phyloP scores from a whole-genome alignment of 2,113 vertebrate genomes.

The Coptodon rendalli region DNA sequence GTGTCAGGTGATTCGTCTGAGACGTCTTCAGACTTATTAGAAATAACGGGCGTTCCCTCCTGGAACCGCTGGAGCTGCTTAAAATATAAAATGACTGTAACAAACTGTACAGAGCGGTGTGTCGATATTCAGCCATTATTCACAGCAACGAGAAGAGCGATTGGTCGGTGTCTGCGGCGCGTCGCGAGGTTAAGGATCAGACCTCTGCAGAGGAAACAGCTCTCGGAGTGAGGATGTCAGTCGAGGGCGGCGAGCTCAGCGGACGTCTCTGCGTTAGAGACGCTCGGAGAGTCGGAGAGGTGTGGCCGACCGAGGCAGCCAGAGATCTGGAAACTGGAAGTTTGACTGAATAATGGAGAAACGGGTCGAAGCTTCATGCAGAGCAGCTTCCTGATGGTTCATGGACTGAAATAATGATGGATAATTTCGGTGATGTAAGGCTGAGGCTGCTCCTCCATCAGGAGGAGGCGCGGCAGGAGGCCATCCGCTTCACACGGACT shows the following conservation, averaged over 20 bases:
- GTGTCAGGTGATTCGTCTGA: neutral
- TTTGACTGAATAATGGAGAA: neutral
- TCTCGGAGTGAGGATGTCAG: neutral
- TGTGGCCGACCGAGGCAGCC: neutral
- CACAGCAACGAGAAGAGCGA: neutral
- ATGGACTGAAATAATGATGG: neutral
- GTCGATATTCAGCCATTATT: neutral
- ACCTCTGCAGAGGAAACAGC: neutral
- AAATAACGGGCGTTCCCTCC: neutral
- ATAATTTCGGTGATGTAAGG: neutral
- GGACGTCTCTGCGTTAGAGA: neutral
- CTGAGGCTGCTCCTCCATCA: neutral
- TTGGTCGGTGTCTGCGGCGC: neutral
- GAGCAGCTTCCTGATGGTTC: neutral
- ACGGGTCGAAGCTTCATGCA: neutral
- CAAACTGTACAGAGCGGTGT: accelerated
- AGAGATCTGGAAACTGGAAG: neutral
- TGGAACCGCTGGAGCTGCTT: neutral
- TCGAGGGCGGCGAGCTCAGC: neutral
- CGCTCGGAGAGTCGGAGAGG: neutral
- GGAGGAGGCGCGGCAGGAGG: accelerated
- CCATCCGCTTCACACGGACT: accelerated
- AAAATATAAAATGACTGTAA: neutral
- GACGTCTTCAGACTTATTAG: neutral
- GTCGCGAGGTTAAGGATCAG: accelerated